Evolutionary conservation across 2,888 invertebrate genomes (phyloP), one percentile per base, ranked within the genome.

Genomic region (Eubasilissa splendida): DNA sequence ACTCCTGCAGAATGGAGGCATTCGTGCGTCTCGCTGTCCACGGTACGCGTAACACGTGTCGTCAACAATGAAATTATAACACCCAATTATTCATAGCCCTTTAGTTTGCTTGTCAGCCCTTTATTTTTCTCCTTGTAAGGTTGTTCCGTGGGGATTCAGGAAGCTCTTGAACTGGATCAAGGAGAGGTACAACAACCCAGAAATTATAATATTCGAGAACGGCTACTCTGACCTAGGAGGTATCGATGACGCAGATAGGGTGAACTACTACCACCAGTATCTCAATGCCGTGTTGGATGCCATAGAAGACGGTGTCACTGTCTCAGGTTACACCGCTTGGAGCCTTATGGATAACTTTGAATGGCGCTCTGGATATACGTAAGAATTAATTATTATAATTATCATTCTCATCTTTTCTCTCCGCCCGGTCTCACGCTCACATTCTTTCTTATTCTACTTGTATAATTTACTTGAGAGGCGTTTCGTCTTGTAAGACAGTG

Each of bases 321-420:
- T 92, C 0, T 86, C 85, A 81, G 92, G 91, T 0, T 94, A 93
- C 85, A 89, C 90, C 0, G 90, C 89, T 0, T 93, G 93, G 93
- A 22, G 22, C 22, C 22, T 22, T 22, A 22, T 22, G 22, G 22
- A 22, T 22, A 22, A 22, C 22, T 22, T 94, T 84, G 93, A 94
- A 86, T 94, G 93, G 93, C 86, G 86, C 11, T 84, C 85, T 60
- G 94, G 93, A 52, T 94, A 92, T 85, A 88, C 86, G 90, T 92
- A 86, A 54, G 58, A 56, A 22, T 3, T 10, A 11, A 4, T 73
- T 11, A 12, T 56, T 11, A 31, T 8, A 9, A 73, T 5, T n/a
- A 59, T n/a, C 7, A 59, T n/a, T 59, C 14, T n/a, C 12, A 59
- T 11, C 12, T n/a, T 10, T 59, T n/a, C 1, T n/a, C 0, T 8